These are phyloP conservation scores for Merluccius polli DNA, from an alignment of 2,797 vertebrate genomes.

Conservation along the genomic window DNA sequence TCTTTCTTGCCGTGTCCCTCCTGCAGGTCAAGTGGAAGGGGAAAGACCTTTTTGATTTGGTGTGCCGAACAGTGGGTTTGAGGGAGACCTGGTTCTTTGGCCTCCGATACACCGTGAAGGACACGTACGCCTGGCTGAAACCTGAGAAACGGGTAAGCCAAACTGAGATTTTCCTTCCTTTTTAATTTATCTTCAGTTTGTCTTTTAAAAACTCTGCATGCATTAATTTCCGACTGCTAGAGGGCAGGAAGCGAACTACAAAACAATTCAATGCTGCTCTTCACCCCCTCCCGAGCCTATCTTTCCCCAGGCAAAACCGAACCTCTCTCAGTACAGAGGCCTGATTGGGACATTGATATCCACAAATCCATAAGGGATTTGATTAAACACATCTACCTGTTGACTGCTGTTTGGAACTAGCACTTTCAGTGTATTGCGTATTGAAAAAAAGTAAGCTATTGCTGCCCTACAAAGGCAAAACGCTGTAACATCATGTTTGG, in stretches of 20 bases:
- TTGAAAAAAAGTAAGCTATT: no score
- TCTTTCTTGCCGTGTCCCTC: background rate
- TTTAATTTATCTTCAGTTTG: background rate
- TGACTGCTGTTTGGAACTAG: no score
- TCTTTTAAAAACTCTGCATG: background rate
- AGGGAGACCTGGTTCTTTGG: slow-evolving; percentile 96
- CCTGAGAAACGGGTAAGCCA: slow-evolving; percentile 84
- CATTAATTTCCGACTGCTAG: background rate
- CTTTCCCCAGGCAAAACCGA: no score
- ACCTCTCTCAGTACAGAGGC: no score
- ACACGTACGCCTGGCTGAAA: slow-evolving; percentile 88
- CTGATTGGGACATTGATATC: no score
- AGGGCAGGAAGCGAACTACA: background rate
- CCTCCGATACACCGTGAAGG: slow-evolving; percentile 85
- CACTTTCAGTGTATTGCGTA: no score
- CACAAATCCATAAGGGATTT: no score
- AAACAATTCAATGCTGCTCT: background rate
- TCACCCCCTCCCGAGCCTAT: background rate
- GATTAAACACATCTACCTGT: no score
- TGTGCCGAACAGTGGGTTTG: slow-evolving; percentile 86
- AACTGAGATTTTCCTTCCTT: background rate
- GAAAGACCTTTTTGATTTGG: slow-evolving; percentile 90
- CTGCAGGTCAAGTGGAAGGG: slow-evolving; percentile 92
- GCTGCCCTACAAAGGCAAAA: no score
- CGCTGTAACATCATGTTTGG: no score